A percentile compares a stretch with the other conserved stretches of the same genome.
These are phyloP conservation scores for Lathamus discolor DNA, from an alignment of 2,113 vertebrate genomes.

Conservation along the genomic window DNA sequence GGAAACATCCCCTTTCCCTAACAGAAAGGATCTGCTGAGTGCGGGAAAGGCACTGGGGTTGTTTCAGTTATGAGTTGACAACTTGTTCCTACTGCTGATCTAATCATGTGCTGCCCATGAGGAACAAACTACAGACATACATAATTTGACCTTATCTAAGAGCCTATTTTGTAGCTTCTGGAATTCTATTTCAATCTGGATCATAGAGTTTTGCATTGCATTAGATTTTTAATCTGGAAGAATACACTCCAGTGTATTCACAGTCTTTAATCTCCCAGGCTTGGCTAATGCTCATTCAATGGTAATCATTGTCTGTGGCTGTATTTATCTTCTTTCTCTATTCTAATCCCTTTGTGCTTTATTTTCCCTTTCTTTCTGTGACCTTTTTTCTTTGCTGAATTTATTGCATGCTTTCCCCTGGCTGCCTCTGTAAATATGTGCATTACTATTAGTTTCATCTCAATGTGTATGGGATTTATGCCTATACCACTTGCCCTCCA, in stretches of 20 bases:
- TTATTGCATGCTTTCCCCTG: conserved; percentile 8
- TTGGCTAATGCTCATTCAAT: background rate
- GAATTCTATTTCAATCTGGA: background rate
- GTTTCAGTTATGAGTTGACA: background rate
- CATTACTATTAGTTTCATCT: conserved; percentile 40
- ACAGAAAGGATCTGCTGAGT: fast-evolving
- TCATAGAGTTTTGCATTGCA: background rate
- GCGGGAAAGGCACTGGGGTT: background rate
- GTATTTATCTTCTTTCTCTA: conserved; percentile 22
- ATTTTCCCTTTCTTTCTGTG: conserved; percentile 25
- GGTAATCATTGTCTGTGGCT: background rate
- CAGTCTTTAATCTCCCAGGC: background rate
- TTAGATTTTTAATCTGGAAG: background rate
- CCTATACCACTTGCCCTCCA: conserved; percentile 28
- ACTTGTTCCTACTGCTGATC: background rate
- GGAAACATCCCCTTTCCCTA: background rate
- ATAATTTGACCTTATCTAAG: background rate
- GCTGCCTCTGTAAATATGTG: conserved; percentile 37
- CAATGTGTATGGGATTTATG: conserved; percentile 53
- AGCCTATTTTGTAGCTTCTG: background rate
- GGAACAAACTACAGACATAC: background rate
- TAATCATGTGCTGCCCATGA: background rate
- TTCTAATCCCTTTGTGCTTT: background rate
- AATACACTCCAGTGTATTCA: background rate
- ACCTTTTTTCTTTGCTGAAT: conserved; percentile 4